Evolutionary conservation across 1,140 invertebrate species (phyloP).

Genomic region (Hylyphantes graminicola): DNA sequence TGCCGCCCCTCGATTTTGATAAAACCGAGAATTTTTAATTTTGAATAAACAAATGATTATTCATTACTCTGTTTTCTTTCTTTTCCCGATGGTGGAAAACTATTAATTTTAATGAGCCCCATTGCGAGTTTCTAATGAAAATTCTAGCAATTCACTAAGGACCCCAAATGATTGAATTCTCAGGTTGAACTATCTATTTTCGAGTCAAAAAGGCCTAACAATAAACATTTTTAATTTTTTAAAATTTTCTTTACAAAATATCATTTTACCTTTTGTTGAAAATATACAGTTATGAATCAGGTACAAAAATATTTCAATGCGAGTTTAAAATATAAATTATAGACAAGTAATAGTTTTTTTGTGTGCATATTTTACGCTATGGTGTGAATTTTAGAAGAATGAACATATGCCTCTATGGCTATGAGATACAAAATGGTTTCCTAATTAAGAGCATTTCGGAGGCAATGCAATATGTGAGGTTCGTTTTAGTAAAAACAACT

Average conservation of each 20-base stretch:
- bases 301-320: too few relatives aligned
- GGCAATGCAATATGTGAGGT: conserved; percentile 8
- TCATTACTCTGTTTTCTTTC: conserved; percentile 25
- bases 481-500: background rate
- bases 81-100: conserved; percentile 7
- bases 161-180: background rate
- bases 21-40: conserved; percentile 12
- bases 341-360: too few relatives aligned
- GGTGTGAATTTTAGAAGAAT: too few relatives aligned
- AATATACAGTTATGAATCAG: too few relatives aligned
- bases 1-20: background rate
- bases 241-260: too few relatives aligned
- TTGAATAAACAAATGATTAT: conserved; percentile 28
- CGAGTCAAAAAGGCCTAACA: too few relatives aligned
- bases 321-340: too few relatives aligned
- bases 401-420: background rate
- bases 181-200: too few relatives aligned
- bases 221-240: too few relatives aligned
- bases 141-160: conserved; percentile 11
- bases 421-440: background rate
- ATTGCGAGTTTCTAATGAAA: conserved; percentile 45
- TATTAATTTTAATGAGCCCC: conserved; percentile 50
- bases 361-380: too few relatives aligned
- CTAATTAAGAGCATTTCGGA: conserved; percentile 28
- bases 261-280: too few relatives aligned